A percentile compares a stretch with the other conserved stretches of the same genome.
Conservation (phyloP, 2,113 vertebrate species). For the Columba livia region DNA sequence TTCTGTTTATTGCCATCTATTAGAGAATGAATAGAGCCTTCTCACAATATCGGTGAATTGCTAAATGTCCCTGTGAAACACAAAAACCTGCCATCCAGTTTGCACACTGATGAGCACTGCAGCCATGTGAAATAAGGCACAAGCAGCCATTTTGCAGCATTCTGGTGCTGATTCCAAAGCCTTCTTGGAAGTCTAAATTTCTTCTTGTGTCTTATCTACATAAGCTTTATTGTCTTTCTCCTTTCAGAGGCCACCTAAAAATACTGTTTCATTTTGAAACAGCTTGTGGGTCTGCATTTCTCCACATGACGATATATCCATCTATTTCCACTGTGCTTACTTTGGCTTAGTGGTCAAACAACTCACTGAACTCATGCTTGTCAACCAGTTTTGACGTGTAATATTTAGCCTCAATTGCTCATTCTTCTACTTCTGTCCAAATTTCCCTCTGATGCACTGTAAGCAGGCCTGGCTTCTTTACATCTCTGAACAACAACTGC, state of each 20-base stretch:
- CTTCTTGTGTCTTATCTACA: background rate
- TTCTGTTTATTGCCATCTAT: conserved; percentile 13
- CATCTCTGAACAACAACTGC: background rate
- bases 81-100: background rate
- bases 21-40: background rate
- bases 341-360: background rate
- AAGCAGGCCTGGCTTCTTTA: background rate
- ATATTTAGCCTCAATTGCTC: background rate
- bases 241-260: background rate
- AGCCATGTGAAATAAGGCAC: background rate
- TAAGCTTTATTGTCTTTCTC: background rate
- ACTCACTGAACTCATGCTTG: background rate
- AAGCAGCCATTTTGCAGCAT: background rate
- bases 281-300: background rate
- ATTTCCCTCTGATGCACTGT: background rate
- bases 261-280: background rate
- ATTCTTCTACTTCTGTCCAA: background rate
- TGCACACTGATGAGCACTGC: fast-evolving
- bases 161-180: background rate
- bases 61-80: background rate
- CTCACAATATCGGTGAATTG: background rate
- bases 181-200: background rate
- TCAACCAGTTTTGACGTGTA: background rate
- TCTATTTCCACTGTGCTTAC: background rate
- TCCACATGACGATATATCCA: background rate